Evolutionary conservation across 2,888 invertebrate genomes (phyloP).

Genomic region (Eueremaeus valkanovi): DNA sequence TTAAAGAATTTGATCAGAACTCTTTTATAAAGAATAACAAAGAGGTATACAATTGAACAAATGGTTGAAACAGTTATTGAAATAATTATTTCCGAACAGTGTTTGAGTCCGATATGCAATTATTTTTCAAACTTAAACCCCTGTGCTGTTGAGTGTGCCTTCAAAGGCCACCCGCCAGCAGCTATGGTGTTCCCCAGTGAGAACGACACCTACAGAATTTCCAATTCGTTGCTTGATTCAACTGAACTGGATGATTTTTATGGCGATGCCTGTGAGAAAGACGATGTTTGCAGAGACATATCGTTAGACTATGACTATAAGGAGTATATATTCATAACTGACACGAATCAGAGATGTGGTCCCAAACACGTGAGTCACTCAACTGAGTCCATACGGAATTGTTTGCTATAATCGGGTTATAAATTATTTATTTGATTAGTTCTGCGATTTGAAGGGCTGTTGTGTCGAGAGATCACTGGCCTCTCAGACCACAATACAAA

Average conservation of each 20-base stretch:
- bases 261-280: not conserved
- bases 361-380: constrained; percentile 13
- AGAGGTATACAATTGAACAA: not conserved
- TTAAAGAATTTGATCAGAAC: not conserved
- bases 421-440: not conserved
- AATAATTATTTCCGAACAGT: too few species aligned
- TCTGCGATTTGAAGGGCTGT: not conserved
- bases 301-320: not conserved
- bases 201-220: too few species aligned
- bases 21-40: not conserved
- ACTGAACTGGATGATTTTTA: too few species aligned
- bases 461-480: not conserved
- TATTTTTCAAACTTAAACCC: not conserved
- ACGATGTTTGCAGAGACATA: not conserved
- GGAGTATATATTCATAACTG: not conserved
- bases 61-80: too few species aligned
- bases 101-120: not conserved
- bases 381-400: too few species aligned
- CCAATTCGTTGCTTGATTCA: too few species aligned
- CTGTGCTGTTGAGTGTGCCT: not conserved
- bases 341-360: not conserved
- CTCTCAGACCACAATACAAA: constrained; percentile 19
- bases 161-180: not conserved
- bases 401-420: too few species aligned
- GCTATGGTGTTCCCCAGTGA: too few species aligned